These are phyloP conservation scores for Laticauda colubrina DNA, from an alignment of 2,113 vertebrate genomes.

Conservation along the genomic window DNA sequence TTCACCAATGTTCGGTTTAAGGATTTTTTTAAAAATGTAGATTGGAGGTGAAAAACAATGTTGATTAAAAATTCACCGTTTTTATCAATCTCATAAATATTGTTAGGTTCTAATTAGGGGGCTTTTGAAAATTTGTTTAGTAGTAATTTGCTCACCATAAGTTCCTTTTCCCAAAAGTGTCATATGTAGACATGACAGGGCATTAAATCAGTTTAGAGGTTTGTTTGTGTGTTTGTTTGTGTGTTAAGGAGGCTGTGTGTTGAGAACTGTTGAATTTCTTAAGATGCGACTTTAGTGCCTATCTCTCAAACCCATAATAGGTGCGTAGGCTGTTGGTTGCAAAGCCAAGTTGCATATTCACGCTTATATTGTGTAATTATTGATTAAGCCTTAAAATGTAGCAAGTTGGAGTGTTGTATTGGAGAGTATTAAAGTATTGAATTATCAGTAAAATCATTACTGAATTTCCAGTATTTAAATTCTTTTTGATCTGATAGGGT, in stretches of 20 bases:
- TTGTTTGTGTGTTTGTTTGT: not conserved
- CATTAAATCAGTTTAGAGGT: not conserved
- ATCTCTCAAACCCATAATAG: slow-evolving; percentile 27
- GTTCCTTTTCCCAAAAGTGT: not conserved
- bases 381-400: not conserved
- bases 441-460: not conserved
- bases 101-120: not conserved
- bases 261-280: not conserved
- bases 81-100: not conserved
- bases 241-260: not conserved
- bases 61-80: not conserved
- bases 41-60: not conserved
- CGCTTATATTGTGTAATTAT: not conserved
- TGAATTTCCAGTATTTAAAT: rapidly evolving
- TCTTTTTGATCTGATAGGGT: not conserved
- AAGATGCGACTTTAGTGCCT: slow-evolving; percentile 14
- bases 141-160: not conserved
- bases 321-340: slow-evolving; percentile 25
- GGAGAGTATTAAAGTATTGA: not conserved
- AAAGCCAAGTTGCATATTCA: not conserved
- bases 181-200: not conserved
- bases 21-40: not conserved
- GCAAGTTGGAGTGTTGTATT: not conserved
- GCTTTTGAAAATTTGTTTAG: not conserved
- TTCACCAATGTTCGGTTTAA: not conserved